phyloP scores from a whole-genome alignment of 2,888 invertebrate species.

The Rhingia rostrata region DNA sequence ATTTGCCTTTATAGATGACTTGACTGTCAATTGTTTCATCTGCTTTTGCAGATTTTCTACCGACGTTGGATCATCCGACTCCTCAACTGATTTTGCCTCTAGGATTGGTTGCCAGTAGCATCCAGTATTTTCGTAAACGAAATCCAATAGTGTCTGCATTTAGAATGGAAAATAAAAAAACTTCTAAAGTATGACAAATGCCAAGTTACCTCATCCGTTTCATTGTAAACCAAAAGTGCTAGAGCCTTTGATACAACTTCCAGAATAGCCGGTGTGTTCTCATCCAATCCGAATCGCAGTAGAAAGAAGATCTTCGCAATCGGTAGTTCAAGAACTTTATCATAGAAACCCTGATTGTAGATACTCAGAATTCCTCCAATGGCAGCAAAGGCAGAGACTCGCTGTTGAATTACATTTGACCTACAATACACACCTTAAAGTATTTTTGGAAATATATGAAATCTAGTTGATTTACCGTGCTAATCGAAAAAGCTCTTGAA shows the following conservation, averaged over 20 bases:
- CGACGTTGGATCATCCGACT: slow-evolving; percentile 80
- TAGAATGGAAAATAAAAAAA: not conserved
- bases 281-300: slow-evolving; percentile 93
- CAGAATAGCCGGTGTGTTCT: slow-evolving; percentile 88
- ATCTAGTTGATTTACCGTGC: slow-evolving; percentile 83
- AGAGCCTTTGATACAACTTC: slow-evolving; percentile 91
- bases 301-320: slow-evolving; percentile 91
- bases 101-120: slow-evolving; percentile 86
- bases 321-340: slow-evolving; percentile 89
- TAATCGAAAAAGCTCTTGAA: slow-evolving; percentile 93
- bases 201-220: slow-evolving; percentile 88
- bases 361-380: slow-evolving; percentile 91
- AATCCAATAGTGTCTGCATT: slow-evolving; percentile 86
- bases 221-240: slow-evolving; percentile 89
- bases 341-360: slow-evolving; percentile 90
- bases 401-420: slow-evolving; percentile 91
- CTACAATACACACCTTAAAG: slow-evolving; percentile 78
- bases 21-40: slow-evolving; percentile 82
- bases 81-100: slow-evolving; percentile 81
- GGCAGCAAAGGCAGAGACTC: slow-evolving; percentile 90
- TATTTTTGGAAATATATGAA: not conserved
- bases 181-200: not conserved
- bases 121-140: slow-evolving; percentile 87
- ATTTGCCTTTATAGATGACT: slow-evolving; percentile 78
- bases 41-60: slow-evolving; percentile 85